A percentile compares a stretch with the other conserved stretches of the same genome.
These are phyloP conservation scores for Meandrusa payeni DNA, from an alignment of 2,888 invertebrate species.

Conservation along the genomic window DNA sequence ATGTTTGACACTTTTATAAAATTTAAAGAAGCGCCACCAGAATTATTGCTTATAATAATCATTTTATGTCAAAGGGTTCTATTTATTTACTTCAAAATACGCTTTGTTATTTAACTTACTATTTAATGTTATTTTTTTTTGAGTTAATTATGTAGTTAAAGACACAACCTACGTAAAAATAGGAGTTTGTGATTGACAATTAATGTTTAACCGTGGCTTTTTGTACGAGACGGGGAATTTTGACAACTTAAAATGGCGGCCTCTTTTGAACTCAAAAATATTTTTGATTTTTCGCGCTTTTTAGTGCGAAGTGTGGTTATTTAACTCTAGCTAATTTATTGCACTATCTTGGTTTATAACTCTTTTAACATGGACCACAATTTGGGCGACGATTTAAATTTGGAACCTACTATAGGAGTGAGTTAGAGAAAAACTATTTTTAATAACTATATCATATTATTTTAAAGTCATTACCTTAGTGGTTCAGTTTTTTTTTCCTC, in stretches of 20 bases:
- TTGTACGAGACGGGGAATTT: conserved; percentile 52
- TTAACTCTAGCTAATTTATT: conserved; percentile 17
- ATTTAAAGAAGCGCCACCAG: conserved; percentile 77
- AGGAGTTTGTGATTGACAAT: conserved; percentile 41
- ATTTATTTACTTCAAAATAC: background rate
- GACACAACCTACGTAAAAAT: conserved; percentile 14
- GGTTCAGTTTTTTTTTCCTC: too few species aligned
- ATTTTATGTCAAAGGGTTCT: conserved; percentile 20
- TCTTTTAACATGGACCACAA: conserved; percentile 61
- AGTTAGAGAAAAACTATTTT: too few species aligned
- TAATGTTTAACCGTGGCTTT: conserved; percentile 77
- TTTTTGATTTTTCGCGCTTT: conserved; percentile 37
- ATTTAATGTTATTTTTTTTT: conserved; percentile 8
- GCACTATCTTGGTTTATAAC: conserved; percentile 24
- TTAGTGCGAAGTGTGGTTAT: conserved; percentile 24
- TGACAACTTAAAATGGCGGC: conserved; percentile 80
- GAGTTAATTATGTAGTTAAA: conserved; percentile 22
- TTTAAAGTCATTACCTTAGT: too few species aligned
- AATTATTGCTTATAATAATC: conserved; percentile 36
- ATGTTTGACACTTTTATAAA: conserved; percentile 53
- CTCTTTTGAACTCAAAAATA: conserved; percentile 69
- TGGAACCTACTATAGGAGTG: conserved; percentile 66
- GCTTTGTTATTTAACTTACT: background rate
- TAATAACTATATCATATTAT: too few species aligned
- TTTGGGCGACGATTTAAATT: conserved; percentile 63